Conservation (phyloP, 2,888 invertebrate species). For the Corythucha ciliata region DNA sequence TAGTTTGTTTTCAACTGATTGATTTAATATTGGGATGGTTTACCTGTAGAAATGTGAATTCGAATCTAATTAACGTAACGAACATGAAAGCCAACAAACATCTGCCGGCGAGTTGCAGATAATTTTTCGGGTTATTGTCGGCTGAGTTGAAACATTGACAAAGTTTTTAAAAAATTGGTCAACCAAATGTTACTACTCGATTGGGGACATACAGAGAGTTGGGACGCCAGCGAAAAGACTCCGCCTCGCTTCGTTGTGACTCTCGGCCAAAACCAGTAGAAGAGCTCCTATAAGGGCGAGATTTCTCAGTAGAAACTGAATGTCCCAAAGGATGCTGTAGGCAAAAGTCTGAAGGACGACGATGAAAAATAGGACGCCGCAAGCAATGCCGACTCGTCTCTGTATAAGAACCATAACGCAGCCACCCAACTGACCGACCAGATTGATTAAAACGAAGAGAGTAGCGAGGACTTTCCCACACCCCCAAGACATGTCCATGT, state of each 20-base stretch:
- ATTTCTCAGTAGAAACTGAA: slow-evolving; percentile 93
- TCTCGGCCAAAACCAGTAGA: slow-evolving; percentile 90
- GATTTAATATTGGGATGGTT: slow-evolving; percentile 36
- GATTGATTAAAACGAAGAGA: slow-evolving; percentile 88
- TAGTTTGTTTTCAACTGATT: not conserved
- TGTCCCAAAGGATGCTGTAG: slow-evolving; percentile 96
- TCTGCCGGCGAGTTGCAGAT: slow-evolving; percentile 90
- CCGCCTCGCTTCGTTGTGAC: slow-evolving; percentile 81
- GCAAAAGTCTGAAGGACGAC: slow-evolving; percentile 93
- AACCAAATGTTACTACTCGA: too few relatives aligned
- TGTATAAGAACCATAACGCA: slow-evolving; percentile 92
- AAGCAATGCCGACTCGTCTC: slow-evolving; percentile 83
- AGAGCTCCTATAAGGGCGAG: slow-evolving; percentile 96
- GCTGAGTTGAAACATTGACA: slow-evolving; percentile 42
- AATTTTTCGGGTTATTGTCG: slow-evolving; percentile 94
- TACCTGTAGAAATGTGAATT: slow-evolving; percentile 79
- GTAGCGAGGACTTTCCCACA: slow-evolving; percentile 91
- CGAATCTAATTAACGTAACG: slow-evolving; percentile 88
- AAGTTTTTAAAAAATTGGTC: too few relatives aligned
- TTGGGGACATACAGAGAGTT: slow-evolving; percentile 52
- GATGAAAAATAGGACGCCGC: slow-evolving; percentile 87
- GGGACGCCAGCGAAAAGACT: slow-evolving; percentile 95
- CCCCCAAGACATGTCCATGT: slow-evolving; percentile 95
- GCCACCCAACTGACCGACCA: slow-evolving; percentile 91
- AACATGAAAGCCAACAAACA: slow-evolving; percentile 98